Evolutionary conservation across 2,113 vertebrate genomes (phyloP).

Genomic region (Myocastor coypus): DNA sequence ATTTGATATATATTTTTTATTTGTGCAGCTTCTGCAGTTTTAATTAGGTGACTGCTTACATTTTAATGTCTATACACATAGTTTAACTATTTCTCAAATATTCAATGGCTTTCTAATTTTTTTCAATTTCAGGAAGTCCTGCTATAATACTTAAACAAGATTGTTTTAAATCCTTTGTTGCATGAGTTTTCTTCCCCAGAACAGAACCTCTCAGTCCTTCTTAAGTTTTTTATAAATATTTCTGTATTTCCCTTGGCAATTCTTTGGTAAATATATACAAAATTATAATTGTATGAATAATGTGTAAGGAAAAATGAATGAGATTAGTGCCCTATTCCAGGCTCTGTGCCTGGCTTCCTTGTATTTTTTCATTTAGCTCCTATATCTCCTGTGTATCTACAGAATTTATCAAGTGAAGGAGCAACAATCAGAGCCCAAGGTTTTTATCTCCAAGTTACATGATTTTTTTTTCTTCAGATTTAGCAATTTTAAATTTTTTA

Average conservation of each 20-base stretch:
- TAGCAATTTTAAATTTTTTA: background rate
- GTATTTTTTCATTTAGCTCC: background rate
- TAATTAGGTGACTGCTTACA: background rate
- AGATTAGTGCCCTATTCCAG: background rate
- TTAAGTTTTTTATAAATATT: background rate
- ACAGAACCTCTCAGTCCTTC: background rate
- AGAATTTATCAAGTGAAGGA: background rate
- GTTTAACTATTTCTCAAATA: slow-evolving; percentile 44
- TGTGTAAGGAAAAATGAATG: background rate
- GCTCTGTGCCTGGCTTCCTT: background rate
- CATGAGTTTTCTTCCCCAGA: background rate
- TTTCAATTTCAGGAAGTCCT: background rate
- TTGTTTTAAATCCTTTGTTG: slow-evolving; percentile 15
- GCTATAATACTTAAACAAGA: slow-evolving; percentile 22
- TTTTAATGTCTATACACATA: slow-evolving; percentile 30
- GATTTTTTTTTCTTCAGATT: slow-evolving; percentile 46
- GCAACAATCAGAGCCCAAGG: background rate
- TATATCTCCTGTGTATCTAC: background rate
- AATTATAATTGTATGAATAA: slow-evolving; percentile 37
- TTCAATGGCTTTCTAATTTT: background rate
- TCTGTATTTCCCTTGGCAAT: background rate
- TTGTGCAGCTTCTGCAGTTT: background rate
- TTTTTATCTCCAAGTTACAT: slow-evolving; percentile 21
- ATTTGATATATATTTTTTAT: slow-evolving; percentile 1
- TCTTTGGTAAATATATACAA: slow-evolving; percentile 19